phyloP scores from a whole-genome alignment of 2,888 invertebrate genomes.

The Lithophane leautieri region DNA sequence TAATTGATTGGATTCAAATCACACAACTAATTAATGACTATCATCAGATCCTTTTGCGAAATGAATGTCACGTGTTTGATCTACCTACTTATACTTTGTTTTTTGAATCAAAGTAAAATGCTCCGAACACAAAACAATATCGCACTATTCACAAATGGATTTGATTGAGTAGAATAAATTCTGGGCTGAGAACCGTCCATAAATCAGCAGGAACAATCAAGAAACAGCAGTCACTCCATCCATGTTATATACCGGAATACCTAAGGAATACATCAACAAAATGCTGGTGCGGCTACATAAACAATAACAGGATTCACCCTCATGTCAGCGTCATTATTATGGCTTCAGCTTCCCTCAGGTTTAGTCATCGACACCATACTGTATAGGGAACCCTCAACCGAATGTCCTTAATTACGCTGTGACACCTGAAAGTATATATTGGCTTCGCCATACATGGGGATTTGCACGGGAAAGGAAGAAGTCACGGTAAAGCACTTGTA shows the following conservation, averaged over 20 bases:
- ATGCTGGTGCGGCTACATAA: conserved; percentile 67
- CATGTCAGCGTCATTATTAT: conserved; percentile 78
- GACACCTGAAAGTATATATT: conserved; percentile 64
- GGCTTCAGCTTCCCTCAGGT: conserved; percentile 87
- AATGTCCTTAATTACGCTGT: conserved; percentile 75
- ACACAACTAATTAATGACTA: conserved; percentile 32
- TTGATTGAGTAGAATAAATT: background rate
- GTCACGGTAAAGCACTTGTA: background rate
- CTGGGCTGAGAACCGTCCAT: background rate
- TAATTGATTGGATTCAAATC: conserved; percentile 61
- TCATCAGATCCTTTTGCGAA: conserved; percentile 56
- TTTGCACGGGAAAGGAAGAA: conserved; percentile 33
- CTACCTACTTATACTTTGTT: background rate
- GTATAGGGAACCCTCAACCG: conserved; percentile 72
- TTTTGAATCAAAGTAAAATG: background rate
- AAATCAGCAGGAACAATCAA: background rate
- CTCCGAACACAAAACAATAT: background rate
- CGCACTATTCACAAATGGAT: background rate
- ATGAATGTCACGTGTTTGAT: conserved; percentile 35
- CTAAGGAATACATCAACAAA: conserved; percentile 54
- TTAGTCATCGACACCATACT: conserved; percentile 86
- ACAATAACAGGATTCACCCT: conserved; percentile 86
- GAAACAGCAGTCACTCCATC: background rate
- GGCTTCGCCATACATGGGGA: conserved; percentile 34
- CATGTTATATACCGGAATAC: conserved; percentile 49